Conservation (phyloP, 2,113 vertebrate species). For the Catharus minimus region DNA sequence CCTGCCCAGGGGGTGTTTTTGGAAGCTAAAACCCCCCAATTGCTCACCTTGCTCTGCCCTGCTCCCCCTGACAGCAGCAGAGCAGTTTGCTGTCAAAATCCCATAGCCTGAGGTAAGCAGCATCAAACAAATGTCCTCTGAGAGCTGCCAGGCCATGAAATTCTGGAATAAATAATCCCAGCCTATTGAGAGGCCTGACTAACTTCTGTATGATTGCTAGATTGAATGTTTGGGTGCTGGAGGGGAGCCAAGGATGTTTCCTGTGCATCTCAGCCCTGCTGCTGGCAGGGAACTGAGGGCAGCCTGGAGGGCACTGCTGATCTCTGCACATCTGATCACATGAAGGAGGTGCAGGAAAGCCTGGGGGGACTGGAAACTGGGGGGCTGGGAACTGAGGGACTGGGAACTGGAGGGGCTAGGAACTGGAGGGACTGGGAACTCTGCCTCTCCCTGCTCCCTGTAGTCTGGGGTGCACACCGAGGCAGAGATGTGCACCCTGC, state of each 20-base stretch:
- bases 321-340: not conserved
- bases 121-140: not conserved
- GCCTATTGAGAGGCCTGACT: not conserved
- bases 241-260: not conserved
- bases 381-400: not conserved
- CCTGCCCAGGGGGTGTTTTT: not conserved
- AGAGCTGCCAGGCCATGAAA: not conserved
- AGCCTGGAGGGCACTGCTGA: not conserved
- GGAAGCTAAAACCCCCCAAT: not conserved
- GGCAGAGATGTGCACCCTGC: not conserved
- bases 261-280: not conserved
- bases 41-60: not conserved
- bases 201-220: not conserved
- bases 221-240: not conserved
- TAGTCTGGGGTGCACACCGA: fast-evolving
- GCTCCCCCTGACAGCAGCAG: not conserved
- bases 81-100: not conserved
- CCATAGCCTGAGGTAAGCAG: not conserved
- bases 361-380: not conserved
- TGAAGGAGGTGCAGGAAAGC: not conserved
- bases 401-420: not conserved
- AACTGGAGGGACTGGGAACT: not conserved
- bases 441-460: not conserved
- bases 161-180: not conserved
- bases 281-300: constrained; percentile 60